phyloP scores from a whole-genome alignment of 2,113 vertebrate species.

The Otolemur garnettii region DNA sequence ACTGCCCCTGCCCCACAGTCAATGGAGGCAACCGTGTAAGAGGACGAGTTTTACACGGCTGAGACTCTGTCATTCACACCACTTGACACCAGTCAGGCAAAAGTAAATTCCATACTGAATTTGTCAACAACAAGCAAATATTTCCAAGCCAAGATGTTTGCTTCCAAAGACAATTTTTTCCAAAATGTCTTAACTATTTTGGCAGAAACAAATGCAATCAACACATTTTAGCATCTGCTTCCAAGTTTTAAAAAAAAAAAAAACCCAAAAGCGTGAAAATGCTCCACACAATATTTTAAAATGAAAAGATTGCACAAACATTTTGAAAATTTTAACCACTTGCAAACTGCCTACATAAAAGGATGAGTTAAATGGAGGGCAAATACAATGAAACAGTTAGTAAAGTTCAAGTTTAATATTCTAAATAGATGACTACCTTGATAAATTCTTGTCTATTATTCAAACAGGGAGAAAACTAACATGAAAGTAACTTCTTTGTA shows the following conservation, averaged over 20 bases:
- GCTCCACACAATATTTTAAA: conserved; percentile 61
- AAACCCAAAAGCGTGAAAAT: conserved; percentile 57
- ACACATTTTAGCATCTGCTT: conserved; percentile 72
- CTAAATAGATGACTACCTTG: neutral
- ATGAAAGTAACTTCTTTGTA: neutral
- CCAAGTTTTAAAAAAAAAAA: conserved; percentile 72
- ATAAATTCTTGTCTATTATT: conserved; percentile 23
- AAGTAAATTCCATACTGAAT: conserved; percentile 4
- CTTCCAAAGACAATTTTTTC: conserved; percentile 52
- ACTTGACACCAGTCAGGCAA: neutral
- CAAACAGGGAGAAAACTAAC: neutral
- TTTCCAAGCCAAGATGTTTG: conserved; percentile 56
- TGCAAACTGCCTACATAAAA: conserved; percentile 16
- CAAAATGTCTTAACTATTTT: conserved; percentile 67
- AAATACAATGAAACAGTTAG: neutral
- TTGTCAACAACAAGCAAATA: conserved; percentile 53
- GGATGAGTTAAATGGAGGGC: neutral
- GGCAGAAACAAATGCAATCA: conserved; percentile 75
- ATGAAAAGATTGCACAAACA: conserved; percentile 41
- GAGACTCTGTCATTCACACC: neutral
- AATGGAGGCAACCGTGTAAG: neutral
- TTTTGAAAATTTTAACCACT: conserved; percentile 48
- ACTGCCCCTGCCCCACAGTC: too few species aligned
- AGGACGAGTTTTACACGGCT: neutral
- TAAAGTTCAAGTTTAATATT: conserved; percentile 11